Evolutionary conservation across 1,140 invertebrate species (phyloP).

Genomic region (Drosophila tropicalis): DNA sequence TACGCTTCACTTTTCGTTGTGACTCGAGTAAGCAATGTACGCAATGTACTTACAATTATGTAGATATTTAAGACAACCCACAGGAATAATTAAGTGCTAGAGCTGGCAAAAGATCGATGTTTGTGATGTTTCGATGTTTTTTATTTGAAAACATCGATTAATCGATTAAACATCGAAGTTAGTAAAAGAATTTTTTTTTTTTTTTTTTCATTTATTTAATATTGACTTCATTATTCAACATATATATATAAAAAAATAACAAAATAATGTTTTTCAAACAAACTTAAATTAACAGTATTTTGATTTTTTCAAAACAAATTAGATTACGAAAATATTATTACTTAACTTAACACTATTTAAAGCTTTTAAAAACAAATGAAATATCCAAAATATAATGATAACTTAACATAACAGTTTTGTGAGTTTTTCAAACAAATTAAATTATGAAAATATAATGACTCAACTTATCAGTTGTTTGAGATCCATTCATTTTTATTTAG

Average conservation of each 20-base stretch:
- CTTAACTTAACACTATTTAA: too few species aligned
- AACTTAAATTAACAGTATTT: slow-evolving; percentile 2
- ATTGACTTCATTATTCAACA: not conserved
- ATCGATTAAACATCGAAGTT: slow-evolving; percentile 5
- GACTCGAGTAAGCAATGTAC: too few species aligned
- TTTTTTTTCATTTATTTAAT: slow-evolving; percentile 1
- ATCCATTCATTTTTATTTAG: too few species aligned
- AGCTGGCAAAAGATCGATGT: slow-evolving; percentile 1
- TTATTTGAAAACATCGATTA: not conserved
- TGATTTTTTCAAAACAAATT: slow-evolving; percentile 4
- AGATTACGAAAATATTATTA: slow-evolving; percentile 4
- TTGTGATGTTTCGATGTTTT: not conserved
- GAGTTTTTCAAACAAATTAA: too few species aligned
- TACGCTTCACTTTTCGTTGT: too few species aligned
- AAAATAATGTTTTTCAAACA: slow-evolving; percentile 4
- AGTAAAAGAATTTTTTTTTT: slow-evolving; percentile 2
- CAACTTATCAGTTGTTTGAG: slow-evolving; percentile 1
- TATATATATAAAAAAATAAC: slow-evolving; percentile 6
- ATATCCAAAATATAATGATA: too few species aligned
- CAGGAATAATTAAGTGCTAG: too few species aligned
- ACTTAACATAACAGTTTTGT: too few species aligned
- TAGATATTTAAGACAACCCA: too few species aligned
- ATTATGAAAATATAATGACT: not conserved
- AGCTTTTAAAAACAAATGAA: too few species aligned
- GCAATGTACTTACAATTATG: too few species aligned